Percentiles rank a stretch among this genome's conserved stretches.
Conservation (phyloP, 2,888 invertebrate genomes). For the Saturnia pavonia region DNA sequence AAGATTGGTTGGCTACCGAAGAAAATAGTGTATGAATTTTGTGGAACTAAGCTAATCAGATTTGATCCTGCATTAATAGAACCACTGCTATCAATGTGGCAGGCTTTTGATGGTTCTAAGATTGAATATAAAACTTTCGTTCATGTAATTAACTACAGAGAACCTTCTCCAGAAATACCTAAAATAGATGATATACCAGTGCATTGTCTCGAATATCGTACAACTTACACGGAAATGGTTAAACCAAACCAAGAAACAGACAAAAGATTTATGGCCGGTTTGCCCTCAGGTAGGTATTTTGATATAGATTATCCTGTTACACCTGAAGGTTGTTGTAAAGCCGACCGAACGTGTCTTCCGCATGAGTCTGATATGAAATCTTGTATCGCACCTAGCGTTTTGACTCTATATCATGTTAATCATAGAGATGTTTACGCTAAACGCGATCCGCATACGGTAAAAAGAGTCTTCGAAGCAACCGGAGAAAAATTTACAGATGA, state of each 20-base stretch:
- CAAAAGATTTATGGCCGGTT: slow-evolving; percentile 53
- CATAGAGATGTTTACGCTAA: slow-evolving; percentile 68
- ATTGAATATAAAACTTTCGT: slow-evolving; percentile 78
- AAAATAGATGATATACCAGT: slow-evolving; percentile 61
- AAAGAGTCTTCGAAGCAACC: slow-evolving; percentile 75
- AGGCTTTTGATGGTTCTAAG: slow-evolving; percentile 66
- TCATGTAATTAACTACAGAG: slow-evolving; percentile 69
- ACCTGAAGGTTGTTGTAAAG: slow-evolving; percentile 51
- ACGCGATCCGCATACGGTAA: slow-evolving; percentile 58
- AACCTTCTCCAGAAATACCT: slow-evolving; percentile 62
- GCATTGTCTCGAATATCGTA: slow-evolving; percentile 60
- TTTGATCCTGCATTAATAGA: slow-evolving; percentile 76
- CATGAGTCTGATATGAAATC: slow-evolving; percentile 65
- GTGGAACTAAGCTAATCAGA: slow-evolving; percentile 62
- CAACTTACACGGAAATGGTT: slow-evolving; percentile 70
- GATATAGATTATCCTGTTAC: slow-evolving; percentile 65
- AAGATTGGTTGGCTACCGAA: slow-evolving; percentile 72
- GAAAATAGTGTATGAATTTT: slow-evolving; percentile 65
- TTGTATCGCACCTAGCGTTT: slow-evolving; percentile 57
- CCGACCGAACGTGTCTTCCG: slow-evolving; percentile 53
- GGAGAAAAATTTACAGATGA: slow-evolving; percentile 76
- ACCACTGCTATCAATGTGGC: slow-evolving; percentile 68
- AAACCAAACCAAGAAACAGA: slow-evolving; percentile 52
- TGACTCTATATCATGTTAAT: slow-evolving; percentile 56
- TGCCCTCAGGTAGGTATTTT: slow-evolving; percentile 69